phyloP scores from a whole-genome alignment of 2,797 vertebrate genomes.

The Naso thynnoides region DNA sequence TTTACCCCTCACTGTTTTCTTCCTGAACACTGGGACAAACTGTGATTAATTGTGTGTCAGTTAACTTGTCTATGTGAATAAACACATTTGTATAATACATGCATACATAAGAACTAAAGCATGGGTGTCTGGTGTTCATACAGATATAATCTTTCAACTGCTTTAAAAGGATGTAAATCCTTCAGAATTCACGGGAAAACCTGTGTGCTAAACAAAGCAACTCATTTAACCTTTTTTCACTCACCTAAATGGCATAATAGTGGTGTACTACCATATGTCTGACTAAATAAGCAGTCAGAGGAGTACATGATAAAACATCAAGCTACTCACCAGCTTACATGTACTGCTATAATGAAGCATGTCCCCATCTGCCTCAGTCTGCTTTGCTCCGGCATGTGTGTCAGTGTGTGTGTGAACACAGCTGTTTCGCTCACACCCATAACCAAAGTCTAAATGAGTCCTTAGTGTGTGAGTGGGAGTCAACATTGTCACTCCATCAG shows the following conservation, averaged over 20 bases:
- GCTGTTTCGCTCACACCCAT: slow-evolving; percentile 63
- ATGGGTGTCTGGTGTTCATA: slow-evolving; percentile 10
- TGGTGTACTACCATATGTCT: slow-evolving; percentile 69
- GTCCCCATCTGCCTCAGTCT: slow-evolving; percentile 74
- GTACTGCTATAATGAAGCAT: slow-evolving; percentile 74
- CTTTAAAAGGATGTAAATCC: slow-evolving; percentile 39
- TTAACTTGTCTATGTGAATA: neutral
- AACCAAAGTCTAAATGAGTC: slow-evolving; percentile 67
- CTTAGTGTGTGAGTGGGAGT: slow-evolving; percentile 47
- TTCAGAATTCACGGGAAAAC: slow-evolving; percentile 54
- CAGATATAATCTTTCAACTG: slow-evolving; percentile 17
- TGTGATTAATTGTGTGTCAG: slow-evolving; percentile 10
- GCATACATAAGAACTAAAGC: neutral
- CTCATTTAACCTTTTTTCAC: slow-evolving; percentile 67
- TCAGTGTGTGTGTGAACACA: slow-evolving; percentile 48
- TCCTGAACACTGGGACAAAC: neutral
- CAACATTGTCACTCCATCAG: slow-evolving; percentile 59
- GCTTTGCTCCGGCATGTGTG: slow-evolving; percentile 29
- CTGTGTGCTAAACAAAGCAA: slow-evolving; percentile 38
- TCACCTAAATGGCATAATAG: slow-evolving; percentile 72
- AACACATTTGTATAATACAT: neutral
- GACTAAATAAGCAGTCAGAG: slow-evolving; percentile 78
- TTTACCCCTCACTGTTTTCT: neutral
- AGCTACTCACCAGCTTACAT: slow-evolving; percentile 72
- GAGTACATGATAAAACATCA: slow-evolving; percentile 72